These are phyloP conservation scores for Lampris incognitus DNA, from an alignment of 2,113 vertebrate species.

Conservation along the genomic window DNA sequence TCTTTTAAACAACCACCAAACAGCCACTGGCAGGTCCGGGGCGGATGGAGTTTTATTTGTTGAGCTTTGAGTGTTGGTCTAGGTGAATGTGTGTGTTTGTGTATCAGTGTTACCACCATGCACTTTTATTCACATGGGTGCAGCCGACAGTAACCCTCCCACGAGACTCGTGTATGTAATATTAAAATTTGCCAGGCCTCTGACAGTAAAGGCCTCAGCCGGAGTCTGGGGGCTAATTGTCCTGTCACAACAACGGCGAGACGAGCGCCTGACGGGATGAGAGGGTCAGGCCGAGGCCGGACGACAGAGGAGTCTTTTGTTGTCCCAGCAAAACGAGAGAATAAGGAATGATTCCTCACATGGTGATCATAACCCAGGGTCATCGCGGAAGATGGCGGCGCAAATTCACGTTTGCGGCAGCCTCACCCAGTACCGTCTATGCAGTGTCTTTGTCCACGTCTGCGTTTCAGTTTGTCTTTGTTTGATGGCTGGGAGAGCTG, in stretches of 20 bases:
- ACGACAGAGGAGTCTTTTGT: too few relatives aligned
- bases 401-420: too few relatives aligned
- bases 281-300: background rate
- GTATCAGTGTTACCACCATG: background rate
- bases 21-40: background rate
- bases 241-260: constrained; percentile 12
- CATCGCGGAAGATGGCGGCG: too few relatives aligned
- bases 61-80: background rate
- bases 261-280: constrained; percentile 12
- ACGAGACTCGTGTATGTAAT: background rate
- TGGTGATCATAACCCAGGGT: too few relatives aligned
- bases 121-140: background rate
- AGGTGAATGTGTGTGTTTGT: background rate
- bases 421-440: too few relatives aligned
- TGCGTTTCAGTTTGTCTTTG: too few relatives aligned
- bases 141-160: background rate
- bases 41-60: background rate
- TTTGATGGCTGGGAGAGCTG: too few relatives aligned
- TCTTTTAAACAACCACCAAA: background rate
- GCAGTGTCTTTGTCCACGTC: too few relatives aligned
- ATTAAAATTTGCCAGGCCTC: background rate
- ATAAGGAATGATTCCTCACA: background rate
- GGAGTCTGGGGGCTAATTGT: constrained; percentile 50
- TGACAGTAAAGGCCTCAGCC: background rate
- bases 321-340: background rate